These are phyloP conservation scores for Anaspis maculata DNA, from an alignment of 2,888 invertebrate genomes.

Conservation along the genomic window DNA sequence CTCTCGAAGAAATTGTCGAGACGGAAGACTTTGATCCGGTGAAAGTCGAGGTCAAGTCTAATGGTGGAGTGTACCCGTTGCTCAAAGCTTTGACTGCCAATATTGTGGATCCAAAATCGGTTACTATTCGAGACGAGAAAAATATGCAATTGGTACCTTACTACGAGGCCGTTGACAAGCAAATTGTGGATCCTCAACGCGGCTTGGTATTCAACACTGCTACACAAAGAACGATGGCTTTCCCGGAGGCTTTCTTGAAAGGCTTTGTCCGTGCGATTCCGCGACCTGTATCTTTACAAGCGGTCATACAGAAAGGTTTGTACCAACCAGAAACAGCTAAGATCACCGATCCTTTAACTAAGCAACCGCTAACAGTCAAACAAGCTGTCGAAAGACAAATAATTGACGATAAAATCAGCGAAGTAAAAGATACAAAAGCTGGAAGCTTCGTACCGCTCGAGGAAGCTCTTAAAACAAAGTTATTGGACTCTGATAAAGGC, in stretches of 20 bases:
- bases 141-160: constrained; percentile 69
- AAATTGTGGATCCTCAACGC: constrained; percentile 66
- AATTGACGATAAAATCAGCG: constrained; percentile 72
- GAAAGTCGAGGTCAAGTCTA: constrained; percentile 56
- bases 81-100: constrained; percentile 70
- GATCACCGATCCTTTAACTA: constrained; percentile 64
- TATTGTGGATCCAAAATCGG: constrained; percentile 67
- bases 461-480: constrained; percentile 62
- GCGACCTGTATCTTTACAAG: constrained; percentile 69
- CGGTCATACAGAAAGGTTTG: constrained; percentile 60
- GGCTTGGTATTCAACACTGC: constrained; percentile 64
- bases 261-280: constrained; percentile 62
- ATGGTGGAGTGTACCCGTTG: constrained; percentile 57
- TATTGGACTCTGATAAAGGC: constrained; percentile 63
- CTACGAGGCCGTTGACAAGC: constrained; percentile 72
- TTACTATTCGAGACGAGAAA: constrained; percentile 64
- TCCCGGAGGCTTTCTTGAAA: constrained; percentile 60
- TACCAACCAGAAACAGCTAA: constrained; percentile 63
- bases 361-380: constrained; percentile 61
- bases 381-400: constrained; percentile 73
- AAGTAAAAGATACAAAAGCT: constrained; percentile 68
- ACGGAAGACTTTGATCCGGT: constrained; percentile 59
- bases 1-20: constrained; percentile 61
- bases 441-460: constrained; percentile 64
- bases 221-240: constrained; percentile 59